Base-by-base conservation (phyloP, 2,797 vertebrate genomes). In the Coluber constrictor region DNA sequence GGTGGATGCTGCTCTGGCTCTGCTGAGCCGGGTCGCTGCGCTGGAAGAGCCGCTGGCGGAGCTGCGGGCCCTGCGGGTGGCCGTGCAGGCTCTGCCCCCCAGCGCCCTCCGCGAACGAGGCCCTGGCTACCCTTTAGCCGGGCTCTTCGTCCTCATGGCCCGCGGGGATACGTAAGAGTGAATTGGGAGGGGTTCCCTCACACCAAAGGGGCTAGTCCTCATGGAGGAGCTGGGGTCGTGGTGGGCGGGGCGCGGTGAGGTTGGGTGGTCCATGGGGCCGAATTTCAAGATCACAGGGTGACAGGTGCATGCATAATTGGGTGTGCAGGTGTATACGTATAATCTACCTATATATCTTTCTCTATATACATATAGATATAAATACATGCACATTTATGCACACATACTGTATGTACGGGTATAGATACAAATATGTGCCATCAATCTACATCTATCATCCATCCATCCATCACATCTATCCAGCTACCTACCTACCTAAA, bases 111-210 rank as follows among this genome's bases (percentile, higher is more conserved):
- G 98, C 1, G 97, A 98, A 88, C 96, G 96, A 0, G 96, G 98
- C 54, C 96, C 97, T 56, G 98, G 98, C 0, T 95, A 98, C 56
- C 98, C 97, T 15, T 95, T 99, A 1, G 97, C 95, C 0, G 97
- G 97, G 0, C 97, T 99, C 0, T 99, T 99, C 97, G 97, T 96
- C 2, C 97, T 99, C 90, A 96, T 99, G 37, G 96, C 97, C 95
- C 97, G 96, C 0, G 97, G 95, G 70, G 97, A 98, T 20, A 98
- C 98, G 99, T 99, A 95, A 32, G 95, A 43, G 1, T 11, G 37
- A 11, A 47, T 83, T 47, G 37, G 37, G 37, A 20, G 37, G 20
- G 37, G 61, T 12, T 23, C 10, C 74, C 37, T 47, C 7, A 27
- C 87, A 16, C 5, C 56, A 89, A 8, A 60, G 32, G 57, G 4